Percentiles rank a stretch among this genome's conserved stretches.
Conservation (phyloP, 2,888 invertebrate species). For the Lomographa bimaculata region DNA sequence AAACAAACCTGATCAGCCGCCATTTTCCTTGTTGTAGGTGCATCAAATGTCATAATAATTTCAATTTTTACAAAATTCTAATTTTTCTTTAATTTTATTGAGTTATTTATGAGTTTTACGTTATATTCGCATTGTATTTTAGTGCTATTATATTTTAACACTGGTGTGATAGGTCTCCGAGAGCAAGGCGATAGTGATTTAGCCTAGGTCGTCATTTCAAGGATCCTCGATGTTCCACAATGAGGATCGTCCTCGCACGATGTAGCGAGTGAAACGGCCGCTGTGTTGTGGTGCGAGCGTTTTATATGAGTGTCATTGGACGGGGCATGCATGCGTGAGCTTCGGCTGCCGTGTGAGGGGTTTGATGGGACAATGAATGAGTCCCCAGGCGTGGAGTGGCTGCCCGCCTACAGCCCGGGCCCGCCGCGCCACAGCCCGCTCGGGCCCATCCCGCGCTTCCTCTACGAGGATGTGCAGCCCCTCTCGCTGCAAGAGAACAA, state of each 20-base stretch:
- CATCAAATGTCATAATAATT: conserved; percentile 84
- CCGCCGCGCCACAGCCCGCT: conserved; percentile 79
- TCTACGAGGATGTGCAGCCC: conserved; percentile 77
- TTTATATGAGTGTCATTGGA: conserved; percentile 47
- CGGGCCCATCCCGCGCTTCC: conserved; percentile 74
- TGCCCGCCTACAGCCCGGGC: conserved; percentile 78
- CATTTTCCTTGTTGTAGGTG: conserved; percentile 83
- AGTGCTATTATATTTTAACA: conserved; percentile 49
- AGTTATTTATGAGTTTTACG: conserved; percentile 62
- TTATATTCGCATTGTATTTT: conserved; percentile 45
- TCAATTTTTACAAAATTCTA: conserved; percentile 68
- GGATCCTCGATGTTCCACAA: conserved; percentile 75
- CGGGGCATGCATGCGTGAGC: conserved; percentile 36
- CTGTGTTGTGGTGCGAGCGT: conserved; percentile 40
- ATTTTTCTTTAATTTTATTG: conserved; percentile 73
- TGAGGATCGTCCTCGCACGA: conserved; percentile 73
- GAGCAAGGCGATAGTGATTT: conserved; percentile 52
- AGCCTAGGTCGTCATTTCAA: conserved; percentile 69
- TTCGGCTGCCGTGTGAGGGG: conserved; percentile 28
- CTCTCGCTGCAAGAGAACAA: conserved; percentile 71
- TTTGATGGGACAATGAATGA: conserved; percentile 76
- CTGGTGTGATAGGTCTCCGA: conserved; percentile 39
- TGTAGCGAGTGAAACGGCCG: conserved; percentile 70
- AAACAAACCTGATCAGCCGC: conserved; percentile 55
- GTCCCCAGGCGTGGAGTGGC: conserved; percentile 81